Conservation (phyloP, 2,888 invertebrate genomes). For the Timema cristinae region DNA sequence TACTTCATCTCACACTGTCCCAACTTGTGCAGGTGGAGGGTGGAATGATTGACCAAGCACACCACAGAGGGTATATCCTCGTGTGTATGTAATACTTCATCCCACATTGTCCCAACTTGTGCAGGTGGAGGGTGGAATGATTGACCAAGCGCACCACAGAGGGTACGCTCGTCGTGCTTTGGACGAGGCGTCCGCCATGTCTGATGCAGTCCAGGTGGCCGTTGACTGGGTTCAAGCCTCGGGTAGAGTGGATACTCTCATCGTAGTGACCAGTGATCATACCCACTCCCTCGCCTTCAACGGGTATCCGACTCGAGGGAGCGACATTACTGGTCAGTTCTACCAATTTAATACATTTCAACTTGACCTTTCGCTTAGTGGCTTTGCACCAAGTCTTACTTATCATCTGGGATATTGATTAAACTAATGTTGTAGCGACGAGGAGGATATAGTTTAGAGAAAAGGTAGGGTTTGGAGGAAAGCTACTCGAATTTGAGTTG, state of each 20-base stretch:
- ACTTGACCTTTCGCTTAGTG: no score
- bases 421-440: no score
- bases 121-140: constrained; percentile 58
- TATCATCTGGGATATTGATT: no score
- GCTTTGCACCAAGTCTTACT: no score
- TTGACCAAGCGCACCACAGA: constrained; percentile 62
- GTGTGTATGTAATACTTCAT: not conserved
- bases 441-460: no score
- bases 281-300: constrained; percentile 59
- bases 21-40: constrained; percentile 54
- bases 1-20: no score
- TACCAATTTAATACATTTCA: no score
- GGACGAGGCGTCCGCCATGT: constrained; percentile 60
- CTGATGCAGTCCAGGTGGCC: constrained; percentile 57
- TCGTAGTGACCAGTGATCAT: constrained; percentile 64
- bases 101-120: not conserved
- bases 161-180: constrained; percentile 57
- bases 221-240: constrained; percentile 41
- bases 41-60: constrained; percentile 60
- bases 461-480: no score
- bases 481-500: no score
- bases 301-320: constrained; percentile 58
- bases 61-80: constrained; percentile 54
- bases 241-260: constrained; percentile 56
- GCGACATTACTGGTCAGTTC: constrained; percentile 48